A percentile compares a stretch with the other conserved stretches of the same genome.
phyloP scores from a whole-genome alignment of 2,113 vertebrate genomes.

The Microcebus jonahi region DNA sequence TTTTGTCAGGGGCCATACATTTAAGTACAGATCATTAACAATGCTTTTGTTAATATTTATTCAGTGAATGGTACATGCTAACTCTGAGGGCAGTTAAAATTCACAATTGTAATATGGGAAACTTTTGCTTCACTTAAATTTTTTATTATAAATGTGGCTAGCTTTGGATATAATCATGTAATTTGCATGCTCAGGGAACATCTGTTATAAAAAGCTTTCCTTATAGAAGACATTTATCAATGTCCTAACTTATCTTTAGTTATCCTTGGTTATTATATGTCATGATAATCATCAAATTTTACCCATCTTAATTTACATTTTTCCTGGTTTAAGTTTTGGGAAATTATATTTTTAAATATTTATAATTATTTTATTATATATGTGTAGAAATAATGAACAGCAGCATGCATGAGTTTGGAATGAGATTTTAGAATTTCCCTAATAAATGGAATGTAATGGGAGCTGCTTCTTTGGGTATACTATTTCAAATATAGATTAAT shows the following conservation, averaged over 20 bases:
- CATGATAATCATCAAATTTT: conserved; percentile 54
- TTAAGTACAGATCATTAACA: conserved; percentile 67
- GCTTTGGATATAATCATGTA: conserved; percentile 51
- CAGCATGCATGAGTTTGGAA: not conserved
- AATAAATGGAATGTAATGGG: not conserved
- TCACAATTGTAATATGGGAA: conserved; percentile 64
- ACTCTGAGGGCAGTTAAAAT: conserved; percentile 49
- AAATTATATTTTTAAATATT: conserved; percentile 43
- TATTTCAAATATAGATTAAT: no score
- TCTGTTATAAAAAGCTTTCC: conserved; percentile 69
- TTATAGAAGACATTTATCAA: conserved; percentile 65
- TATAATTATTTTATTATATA: not conserved
- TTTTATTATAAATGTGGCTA: conserved; percentile 70
- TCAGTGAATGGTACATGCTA: conserved; percentile 66
- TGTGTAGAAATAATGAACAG: not conserved
- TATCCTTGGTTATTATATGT: conserved; percentile 58
- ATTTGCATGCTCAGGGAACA: conserved; percentile 70
- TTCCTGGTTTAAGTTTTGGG: not conserved
- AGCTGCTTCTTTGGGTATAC: not conserved
- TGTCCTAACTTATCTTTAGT: conserved; percentile 59
- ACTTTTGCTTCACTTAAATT: conserved; percentile 60
- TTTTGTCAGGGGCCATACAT: conserved; percentile 55
- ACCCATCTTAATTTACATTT: not conserved
- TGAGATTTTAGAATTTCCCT: not conserved
- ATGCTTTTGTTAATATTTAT: conserved; percentile 68